phyloP scores from a whole-genome alignment of 2,113 vertebrate species.

The Perccottus glenii region DNA sequence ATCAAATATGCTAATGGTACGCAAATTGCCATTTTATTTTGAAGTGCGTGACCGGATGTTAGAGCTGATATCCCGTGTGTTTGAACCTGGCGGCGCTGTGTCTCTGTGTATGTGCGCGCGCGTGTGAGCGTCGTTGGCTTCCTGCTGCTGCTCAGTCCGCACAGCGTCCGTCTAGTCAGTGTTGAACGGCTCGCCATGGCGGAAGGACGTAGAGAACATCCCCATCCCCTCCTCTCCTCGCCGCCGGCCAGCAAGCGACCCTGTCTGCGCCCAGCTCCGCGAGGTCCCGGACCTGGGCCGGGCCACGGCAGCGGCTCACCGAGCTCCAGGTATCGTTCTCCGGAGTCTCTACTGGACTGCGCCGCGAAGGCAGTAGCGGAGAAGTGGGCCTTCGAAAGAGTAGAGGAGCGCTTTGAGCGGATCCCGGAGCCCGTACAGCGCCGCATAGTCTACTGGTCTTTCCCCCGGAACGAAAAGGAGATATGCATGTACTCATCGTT shows the following conservation, averaged over 20 bases:
- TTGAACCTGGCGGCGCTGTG: conserved; percentile 1
- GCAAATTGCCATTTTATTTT: conserved; percentile 50
- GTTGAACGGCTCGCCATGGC: conserved; percentile 92
- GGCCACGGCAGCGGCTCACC: conserved; percentile 74
- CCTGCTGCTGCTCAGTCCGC: conserved; percentile 66
- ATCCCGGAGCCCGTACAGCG: conserved; percentile 96
- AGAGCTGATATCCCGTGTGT: conserved; percentile 6
- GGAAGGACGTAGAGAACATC: conserved; percentile 91
- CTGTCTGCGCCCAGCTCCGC: conserved; percentile 84
- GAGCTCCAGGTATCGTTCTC: conserved; percentile 81
- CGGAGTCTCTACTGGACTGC: conserved; percentile 93
- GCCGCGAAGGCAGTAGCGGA: conserved; percentile 94
- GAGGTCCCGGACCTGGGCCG: conserved; percentile 80
- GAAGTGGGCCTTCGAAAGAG: conserved; percentile 96
- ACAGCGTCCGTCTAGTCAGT: conserved; percentile 74
- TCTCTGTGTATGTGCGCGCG: conserved; percentile 3
- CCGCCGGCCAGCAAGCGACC: conserved; percentile 88
- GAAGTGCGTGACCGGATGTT: conserved; percentile 31
- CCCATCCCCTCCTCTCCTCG: conserved; percentile 80
- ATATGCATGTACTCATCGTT: conserved; percentile 98
- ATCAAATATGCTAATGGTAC: too few relatives aligned
- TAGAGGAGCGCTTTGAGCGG: conserved; percentile 95
- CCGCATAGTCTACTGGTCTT: conserved; percentile 96
- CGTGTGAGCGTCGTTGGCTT: conserved; percentile 39
- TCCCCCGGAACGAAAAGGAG: conserved; percentile 93